Percentiles rank a stretch among this genome's conserved stretches.
These are phyloP conservation scores for Bujurquina vittata DNA, from an alignment of 2,113 vertebrate genomes.

Conservation along the genomic window DNA sequence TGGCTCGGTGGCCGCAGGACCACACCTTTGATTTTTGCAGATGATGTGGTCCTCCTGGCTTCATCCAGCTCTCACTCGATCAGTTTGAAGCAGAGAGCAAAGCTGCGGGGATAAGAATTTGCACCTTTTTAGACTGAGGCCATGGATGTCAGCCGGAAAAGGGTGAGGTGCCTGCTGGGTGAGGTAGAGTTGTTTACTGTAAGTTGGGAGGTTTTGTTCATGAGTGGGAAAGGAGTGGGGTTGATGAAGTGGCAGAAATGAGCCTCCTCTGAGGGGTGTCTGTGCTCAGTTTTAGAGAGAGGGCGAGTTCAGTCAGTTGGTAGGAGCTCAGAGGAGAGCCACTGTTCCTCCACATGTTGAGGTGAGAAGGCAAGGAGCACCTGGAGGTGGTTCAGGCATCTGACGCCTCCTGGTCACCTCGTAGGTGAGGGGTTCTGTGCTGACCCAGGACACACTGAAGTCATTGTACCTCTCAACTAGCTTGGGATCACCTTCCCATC, in stretches of 20 bases:
- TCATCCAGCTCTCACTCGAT: too few species aligned
- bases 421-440: neutral
- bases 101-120: too few species aligned
- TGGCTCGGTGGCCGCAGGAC: too few species aligned
- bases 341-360: neutral
- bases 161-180: too few species aligned
- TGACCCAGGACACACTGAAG: neutral
- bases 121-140: too few species aligned
- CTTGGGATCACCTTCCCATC: neutral
- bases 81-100: too few species aligned
- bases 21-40: too few species aligned
- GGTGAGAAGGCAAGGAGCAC: neutral
- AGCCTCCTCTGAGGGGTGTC: neutral
- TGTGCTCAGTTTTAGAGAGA: neutral
- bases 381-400: rapidly evolving
- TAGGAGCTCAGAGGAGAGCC: neutral
- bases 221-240: rapidly evolving
- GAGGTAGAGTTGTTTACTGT: neutral
- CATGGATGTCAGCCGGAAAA: too few species aligned
- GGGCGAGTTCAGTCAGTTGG: neutral
- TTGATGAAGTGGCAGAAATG: neutral
- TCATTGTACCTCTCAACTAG: neutral
- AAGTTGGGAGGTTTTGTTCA: neutral
- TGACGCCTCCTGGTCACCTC: neutral
- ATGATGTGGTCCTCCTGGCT: too few species aligned